Percentiles rank a stretch among this genome's conserved stretches.
These are phyloP conservation scores for Tridacna crocea DNA, from an alignment of 2,888 invertebrate genomes.

Conservation along the genomic window DNA sequence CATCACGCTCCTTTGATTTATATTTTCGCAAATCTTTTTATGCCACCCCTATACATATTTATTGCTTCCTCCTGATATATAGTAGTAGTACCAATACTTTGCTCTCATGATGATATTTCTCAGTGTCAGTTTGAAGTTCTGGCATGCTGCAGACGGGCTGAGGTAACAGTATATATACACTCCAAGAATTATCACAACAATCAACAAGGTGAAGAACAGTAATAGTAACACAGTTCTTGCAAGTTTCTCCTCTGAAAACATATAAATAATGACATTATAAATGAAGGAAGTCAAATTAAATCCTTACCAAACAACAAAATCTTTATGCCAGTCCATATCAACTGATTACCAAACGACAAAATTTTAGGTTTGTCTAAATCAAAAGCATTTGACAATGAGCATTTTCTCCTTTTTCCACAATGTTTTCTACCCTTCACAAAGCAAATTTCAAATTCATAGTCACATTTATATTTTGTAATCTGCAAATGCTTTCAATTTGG, in stretches of 20 bases:
- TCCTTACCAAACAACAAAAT: too few species aligned
- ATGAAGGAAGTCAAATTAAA: too few species aligned
- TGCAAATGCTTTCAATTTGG: too few species aligned
- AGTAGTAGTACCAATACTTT: slow-evolving; percentile 73
- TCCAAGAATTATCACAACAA: slow-evolving; percentile 70
- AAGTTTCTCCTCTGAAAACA: slow-evolving; percentile 72
- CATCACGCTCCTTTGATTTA: not conserved
- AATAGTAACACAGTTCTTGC: slow-evolving; percentile 68
- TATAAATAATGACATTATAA: not conserved
- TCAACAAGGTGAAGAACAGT: slow-evolving; percentile 67
- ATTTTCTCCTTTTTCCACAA: too few species aligned
- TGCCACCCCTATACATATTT: not conserved
- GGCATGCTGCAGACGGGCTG: slow-evolving; percentile 47
- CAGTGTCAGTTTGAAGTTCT: slow-evolving; percentile 50
- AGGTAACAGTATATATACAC: slow-evolving; percentile 73
- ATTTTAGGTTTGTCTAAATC: too few species aligned
- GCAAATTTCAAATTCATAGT: too few species aligned
- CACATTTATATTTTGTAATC: too few species aligned
- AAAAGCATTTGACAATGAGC: too few species aligned
- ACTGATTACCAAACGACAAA: too few species aligned
- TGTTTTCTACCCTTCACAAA: too few species aligned
- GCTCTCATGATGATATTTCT: slow-evolving; percentile 64
- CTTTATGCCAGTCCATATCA: too few species aligned
- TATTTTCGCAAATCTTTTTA: not conserved
- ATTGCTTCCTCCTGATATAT: slow-evolving; percentile 10